Conservation (phyloP, 2,113 vertebrate species). For the Grallaria varia region DNA sequence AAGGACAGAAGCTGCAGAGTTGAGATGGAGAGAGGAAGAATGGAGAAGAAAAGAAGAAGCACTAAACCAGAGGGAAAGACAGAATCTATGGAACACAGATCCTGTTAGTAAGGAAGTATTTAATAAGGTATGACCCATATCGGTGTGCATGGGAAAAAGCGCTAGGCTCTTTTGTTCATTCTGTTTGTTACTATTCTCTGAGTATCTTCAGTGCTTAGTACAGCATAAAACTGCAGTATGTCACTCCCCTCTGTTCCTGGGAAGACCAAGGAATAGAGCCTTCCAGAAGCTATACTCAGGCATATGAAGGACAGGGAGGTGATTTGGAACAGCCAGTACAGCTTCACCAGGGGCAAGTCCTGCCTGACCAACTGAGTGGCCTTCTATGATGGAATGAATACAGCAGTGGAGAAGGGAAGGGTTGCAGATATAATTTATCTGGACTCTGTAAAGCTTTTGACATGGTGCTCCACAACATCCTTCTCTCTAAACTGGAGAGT, state of each 20-base stretch:
- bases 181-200: neutral
- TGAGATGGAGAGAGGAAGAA: constrained; percentile 87
- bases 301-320: neutral
- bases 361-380: neutral
- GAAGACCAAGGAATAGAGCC: neutral
- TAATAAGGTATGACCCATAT: constrained; percentile 83
- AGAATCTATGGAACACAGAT: constrained; percentile 79
- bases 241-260: neutral
- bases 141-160: neutral
- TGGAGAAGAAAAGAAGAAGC: constrained; percentile 94
- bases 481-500: neutral
- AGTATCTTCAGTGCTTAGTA: neutral
- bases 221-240: neutral
- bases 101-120: constrained; percentile 89
- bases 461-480: neutral
- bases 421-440: neutral
- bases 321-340: fast-evolving
- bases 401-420: neutral
- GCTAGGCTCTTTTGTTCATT: neutral
- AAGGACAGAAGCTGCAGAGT: constrained; percentile 79
- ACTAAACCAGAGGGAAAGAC: constrained; percentile 79
- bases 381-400: fast-evolving
- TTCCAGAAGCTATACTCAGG: neutral
- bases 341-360: neutral
- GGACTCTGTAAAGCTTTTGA: neutral